phyloP scores from a whole-genome alignment of 2,797 vertebrate species.

The Fundulus diaphanus region DNA sequence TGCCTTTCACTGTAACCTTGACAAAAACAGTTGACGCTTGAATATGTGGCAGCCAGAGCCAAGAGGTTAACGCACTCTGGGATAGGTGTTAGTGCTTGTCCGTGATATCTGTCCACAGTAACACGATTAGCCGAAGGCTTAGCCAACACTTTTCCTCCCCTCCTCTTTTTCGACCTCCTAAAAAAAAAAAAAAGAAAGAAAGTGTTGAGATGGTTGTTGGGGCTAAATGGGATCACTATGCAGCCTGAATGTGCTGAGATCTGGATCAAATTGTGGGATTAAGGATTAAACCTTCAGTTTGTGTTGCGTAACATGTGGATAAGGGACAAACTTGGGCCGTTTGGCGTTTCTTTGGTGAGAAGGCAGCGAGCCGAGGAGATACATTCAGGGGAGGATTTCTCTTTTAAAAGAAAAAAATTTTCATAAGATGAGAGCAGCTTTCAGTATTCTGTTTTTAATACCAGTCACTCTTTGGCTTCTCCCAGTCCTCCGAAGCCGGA shows the following conservation, averaged over 20 bases:
- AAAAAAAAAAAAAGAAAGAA: constrained; percentile 34
- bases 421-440: constrained; percentile 1
- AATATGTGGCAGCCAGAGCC: constrained; percentile 57
- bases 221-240: constrained; percentile 59
- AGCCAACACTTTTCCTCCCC: constrained; percentile 62
- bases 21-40: constrained; percentile 68
- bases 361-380: constrained; percentile 27
- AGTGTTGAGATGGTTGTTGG: background rate
- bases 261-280: constrained; percentile 62
- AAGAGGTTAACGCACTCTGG: constrained; percentile 68
- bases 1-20: constrained; percentile 66
- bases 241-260: constrained; percentile 26
- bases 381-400: constrained; percentile 10
- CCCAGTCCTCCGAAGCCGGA: constrained; percentile 36
- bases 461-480: constrained; percentile 38
- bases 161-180: constrained; percentile 40
- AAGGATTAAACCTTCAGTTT: constrained; percentile 56
- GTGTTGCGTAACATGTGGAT: constrained; percentile 29
- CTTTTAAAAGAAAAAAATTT: constrained; percentile 13
- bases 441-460: constrained; percentile 1
- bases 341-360: constrained; percentile 9
- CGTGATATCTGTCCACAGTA: constrained; percentile 52
- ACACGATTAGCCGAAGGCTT: constrained; percentile 70
- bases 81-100: constrained; percentile 14
- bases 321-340: constrained; percentile 1